A percentile compares a stretch with the other conserved stretches of the same genome.
Evolutionary conservation across 2,113 vertebrate species (phyloP).

Genomic region (Cynocephalus volans): DNA sequence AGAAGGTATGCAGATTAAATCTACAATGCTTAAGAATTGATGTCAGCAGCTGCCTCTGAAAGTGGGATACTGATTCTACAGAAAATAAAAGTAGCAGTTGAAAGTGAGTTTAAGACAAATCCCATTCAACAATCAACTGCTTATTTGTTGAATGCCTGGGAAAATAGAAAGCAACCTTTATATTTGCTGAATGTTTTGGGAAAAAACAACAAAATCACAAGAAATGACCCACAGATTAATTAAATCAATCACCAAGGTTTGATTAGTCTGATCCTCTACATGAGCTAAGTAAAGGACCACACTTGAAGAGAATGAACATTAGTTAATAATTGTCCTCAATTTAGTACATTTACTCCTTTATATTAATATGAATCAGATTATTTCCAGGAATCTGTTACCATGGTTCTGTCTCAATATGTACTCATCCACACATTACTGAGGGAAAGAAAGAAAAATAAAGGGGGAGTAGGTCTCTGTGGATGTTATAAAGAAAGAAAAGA

Average conservation of each 20-base stretch:
- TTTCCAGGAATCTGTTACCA: constrained; percentile 7
- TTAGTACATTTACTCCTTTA: neutral
- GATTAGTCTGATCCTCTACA: neutral
- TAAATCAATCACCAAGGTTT: neutral
- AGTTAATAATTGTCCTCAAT: constrained; percentile 16
- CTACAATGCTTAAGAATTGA: neutral
- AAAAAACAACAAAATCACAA: neutral
- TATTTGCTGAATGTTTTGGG: neutral
- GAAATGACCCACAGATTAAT: neutral
- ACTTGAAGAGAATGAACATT: constrained; percentile 38
- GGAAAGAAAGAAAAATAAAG: constrained; percentile 7
- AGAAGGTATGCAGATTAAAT: neutral
- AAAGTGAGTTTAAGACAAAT: neutral
- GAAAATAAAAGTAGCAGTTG: neutral
- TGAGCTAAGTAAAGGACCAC: neutral
- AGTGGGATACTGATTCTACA: neutral
- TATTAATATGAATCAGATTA: neutral
- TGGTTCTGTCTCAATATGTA: neutral
- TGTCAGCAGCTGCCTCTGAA: neutral
- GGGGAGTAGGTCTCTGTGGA: neutral
- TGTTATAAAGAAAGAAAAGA: neutral
- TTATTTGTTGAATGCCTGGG: neutral
- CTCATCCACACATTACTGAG: neutral
- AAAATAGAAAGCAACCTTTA: too few relatives aligned
- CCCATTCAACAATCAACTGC: neutral